Percentiles rank a stretch among this genome's conserved stretches.
Evolutionary conservation across 2,797 vertebrate species (phyloP).

Genomic region (Sciaenops ocellatus): DNA sequence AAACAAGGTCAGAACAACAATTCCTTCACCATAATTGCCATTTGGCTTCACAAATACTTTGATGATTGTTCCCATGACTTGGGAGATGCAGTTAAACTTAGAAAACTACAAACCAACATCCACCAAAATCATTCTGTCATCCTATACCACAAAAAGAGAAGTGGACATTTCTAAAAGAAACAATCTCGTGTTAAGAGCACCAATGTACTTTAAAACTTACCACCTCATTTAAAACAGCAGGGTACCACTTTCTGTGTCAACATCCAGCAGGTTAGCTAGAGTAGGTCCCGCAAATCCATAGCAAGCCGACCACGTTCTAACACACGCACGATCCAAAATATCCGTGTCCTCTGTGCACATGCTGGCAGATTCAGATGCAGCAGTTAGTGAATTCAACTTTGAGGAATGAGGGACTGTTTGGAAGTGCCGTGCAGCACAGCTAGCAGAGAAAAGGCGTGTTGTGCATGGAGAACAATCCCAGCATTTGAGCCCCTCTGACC

Average conservation of each 20-base stretch:
- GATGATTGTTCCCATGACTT: constrained; percentile 28
- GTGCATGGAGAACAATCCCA: constrained; percentile 92
- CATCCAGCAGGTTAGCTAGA: constrained; percentile 19
- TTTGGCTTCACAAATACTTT: constrained; percentile 26
- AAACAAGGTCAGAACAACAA: constrained; percentile 53
- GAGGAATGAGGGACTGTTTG: constrained; percentile 75
- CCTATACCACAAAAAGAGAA: constrained; percentile 7
- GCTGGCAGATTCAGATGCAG: constrained; percentile 51
- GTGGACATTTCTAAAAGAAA: not conserved
- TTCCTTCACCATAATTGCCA: constrained; percentile 19
- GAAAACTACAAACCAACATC: constrained; percentile 22
- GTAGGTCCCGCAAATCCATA: constrained; percentile 10
- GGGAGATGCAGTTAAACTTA: constrained; percentile 19
- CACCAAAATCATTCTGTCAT: not conserved
- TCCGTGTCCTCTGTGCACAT: constrained; percentile 37
- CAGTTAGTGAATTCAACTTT: constrained; percentile 46
- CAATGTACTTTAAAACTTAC: constrained; percentile 81
- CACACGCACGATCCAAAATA: constrained; percentile 39
- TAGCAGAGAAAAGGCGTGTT: constrained; percentile 93
- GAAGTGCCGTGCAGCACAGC: constrained; percentile 76
- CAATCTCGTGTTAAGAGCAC: not conserved
- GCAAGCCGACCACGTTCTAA: constrained; percentile 7
- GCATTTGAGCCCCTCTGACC: constrained; percentile 93
- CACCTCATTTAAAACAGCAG: constrained; percentile 81
- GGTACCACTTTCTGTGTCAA: not conserved